Evolutionary conservation across 2,113 vertebrate species (phyloP), one percentile per base, ranked within the genome.

Genomic region (Hippocampus zosterae): DNA sequence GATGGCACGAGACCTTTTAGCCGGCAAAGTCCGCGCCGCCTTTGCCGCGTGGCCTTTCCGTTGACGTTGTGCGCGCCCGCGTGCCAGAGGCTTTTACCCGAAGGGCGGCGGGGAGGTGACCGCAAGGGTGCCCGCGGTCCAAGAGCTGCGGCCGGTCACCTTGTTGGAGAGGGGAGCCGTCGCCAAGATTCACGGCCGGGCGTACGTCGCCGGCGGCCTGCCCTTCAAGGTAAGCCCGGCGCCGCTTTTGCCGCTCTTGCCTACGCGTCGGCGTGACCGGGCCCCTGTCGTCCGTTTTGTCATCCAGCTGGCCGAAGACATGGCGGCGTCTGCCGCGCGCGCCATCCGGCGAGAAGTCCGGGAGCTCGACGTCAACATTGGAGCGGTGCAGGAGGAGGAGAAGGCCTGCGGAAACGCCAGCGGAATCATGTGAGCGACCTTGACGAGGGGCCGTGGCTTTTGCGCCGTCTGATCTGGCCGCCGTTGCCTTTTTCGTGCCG

Each of bases 261-360:
- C 27, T 11, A 6, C 10, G 11, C 3, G 6, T 3, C 13, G n/a
- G 1, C 3, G 23, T 18, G 56, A 9, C 21, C 2, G 10, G 15
- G 13, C 21, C n/a, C 7, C 16, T 0, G 25, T 27, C 25, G 25
- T 27, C 46, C 1, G 13, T 3, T 68, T 6, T 53, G 27, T 27
- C 33, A 8, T 41, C 3, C 80, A 98, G 97, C 74, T 98, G 82
- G 97, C 96, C 23, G 96, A 96, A 90, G 95, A 97, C 76, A 98
- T 96, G 96, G 89, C 93, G 0, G 70, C 94, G 0, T 95, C 96
- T 5, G 97, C 97, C 3, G 93, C 96, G 56, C 90, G 95, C 23
- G 94, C 95, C 87, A 95, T 99, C 91, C 92, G 96, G 79, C 95
- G 92, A 82, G 96, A 99, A 84, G 93, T 98, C 70, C 91, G 95